These are phyloP conservation scores for Agapornis canus DNA, from an alignment of 2,797 vertebrate genomes.

Conservation along the genomic window DNA sequence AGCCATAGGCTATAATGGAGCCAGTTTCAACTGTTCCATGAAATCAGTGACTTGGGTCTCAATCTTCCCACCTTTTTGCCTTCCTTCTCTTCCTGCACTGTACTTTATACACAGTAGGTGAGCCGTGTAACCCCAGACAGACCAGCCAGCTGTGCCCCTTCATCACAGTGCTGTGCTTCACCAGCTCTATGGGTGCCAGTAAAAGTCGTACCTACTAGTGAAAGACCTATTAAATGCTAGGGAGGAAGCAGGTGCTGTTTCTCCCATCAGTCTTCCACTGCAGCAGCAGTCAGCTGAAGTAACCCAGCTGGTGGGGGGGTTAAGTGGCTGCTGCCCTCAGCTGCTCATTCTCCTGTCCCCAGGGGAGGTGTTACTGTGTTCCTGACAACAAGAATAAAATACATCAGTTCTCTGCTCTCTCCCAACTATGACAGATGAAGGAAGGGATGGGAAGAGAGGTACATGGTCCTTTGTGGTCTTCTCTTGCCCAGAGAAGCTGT, in stretches of 20 bases:
- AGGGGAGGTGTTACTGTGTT: not conserved
- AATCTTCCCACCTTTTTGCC: not conserved
- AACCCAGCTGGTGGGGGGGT: not conserved
- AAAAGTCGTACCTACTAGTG: not conserved
- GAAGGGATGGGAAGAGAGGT: not conserved
- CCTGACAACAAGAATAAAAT: not conserved
- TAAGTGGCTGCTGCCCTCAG: not conserved
- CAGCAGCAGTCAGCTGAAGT: not conserved
- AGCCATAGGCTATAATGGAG: rapidly evolving
- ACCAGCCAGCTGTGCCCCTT: not conserved
- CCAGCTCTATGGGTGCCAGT: not conserved
- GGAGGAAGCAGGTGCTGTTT: not conserved
- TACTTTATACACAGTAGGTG: rapidly evolving
- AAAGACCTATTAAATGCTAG: not conserved
- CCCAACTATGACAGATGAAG: not conserved
- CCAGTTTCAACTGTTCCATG: not conserved
- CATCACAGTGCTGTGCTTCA: not conserved
- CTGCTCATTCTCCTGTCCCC: not conserved
- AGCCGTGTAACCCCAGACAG: not conserved
- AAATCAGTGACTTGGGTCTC: not conserved
- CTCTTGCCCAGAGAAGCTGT: not conserved
- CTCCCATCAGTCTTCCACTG: not conserved
- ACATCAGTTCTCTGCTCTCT: not conserved
- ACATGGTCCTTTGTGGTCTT: rapidly evolving
- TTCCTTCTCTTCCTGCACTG: not conserved